Evolutionary conservation across 1,140 invertebrate genomes (phyloP), one percentile per base, ranked within the genome.

Genomic region (Brevipalpus yothersi): DNA sequence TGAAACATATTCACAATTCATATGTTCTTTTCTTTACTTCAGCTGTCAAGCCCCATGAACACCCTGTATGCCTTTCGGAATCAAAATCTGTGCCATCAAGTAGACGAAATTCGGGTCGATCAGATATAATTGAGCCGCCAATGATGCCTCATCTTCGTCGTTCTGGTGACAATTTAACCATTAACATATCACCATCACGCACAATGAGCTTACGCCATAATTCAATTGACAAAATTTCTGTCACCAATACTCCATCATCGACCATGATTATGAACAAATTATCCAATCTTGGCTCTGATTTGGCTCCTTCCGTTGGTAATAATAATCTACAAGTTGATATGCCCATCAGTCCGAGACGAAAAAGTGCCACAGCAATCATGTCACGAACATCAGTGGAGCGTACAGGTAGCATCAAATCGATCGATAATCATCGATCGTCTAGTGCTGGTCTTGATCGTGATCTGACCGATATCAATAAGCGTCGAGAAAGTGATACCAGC

Each of bases 51-150:
- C 43, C 3, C n/a, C 43, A 45, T 15, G 43, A 45, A 45, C n/a
- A 45, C n/a, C n/a, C 43, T 3, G n/a, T 21, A 53, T 57, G 40
- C 15, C 51, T 61, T 49, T 58, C 43, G 23, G 56, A 39, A 15
- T 62, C 58, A 4, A 53, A 51, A 23, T 62, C 61, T 15, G 60
- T 58, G 13, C 61, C 61, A 15, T 60, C 59, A n/a, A 60, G 58
- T 60, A n/a, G 61, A 40, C 53, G 61, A 19, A 62, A 62, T 58
- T 62, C 61, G 4, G 53, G 43, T 60, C 58, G 58, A 17, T 51
- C 19, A 51, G 43, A 51, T 17, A 49, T 39, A 13, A 41, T 58
- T 40, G 45, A 41, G n/a, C 31, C 43, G 4, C 58, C 17, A 17
- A 51, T 19, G 21, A 21, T 21, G 21, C n/a, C 43, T 45, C 43